These are phyloP conservation scores for Sicus ferrugineus DNA, from an alignment of 2,888 invertebrate species.

Conservation along the genomic window DNA sequence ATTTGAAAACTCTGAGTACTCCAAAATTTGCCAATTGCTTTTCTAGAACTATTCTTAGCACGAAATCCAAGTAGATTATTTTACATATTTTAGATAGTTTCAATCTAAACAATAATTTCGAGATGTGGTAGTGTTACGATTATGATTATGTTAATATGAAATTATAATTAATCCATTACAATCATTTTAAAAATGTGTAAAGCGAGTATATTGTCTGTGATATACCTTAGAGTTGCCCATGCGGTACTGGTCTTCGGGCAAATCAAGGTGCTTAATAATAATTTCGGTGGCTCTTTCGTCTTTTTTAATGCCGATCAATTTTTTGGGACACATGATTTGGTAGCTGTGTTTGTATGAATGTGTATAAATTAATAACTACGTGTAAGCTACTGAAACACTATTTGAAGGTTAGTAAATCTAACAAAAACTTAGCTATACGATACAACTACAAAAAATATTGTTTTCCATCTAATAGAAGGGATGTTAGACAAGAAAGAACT, in stretches of 20 bases:
- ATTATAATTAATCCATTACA: no score
- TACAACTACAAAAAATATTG: neutral
- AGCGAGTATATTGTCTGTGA: constrained; percentile 54
- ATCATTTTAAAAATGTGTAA: neutral
- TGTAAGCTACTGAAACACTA: neutral
- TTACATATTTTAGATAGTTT: no score
- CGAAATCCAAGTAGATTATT: no score
- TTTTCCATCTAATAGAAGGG: neutral
- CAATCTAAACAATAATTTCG: no score
- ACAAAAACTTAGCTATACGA: no score
- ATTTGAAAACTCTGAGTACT: no score
- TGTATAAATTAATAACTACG: constrained; percentile 35
- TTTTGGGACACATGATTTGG: constrained; percentile 98
- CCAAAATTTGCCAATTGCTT: no score
- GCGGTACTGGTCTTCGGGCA: constrained; percentile 93
- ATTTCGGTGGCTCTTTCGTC: constrained; percentile 78
- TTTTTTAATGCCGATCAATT: constrained; percentile 66
- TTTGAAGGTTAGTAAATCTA: neutral
- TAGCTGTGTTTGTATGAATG: constrained; percentile 74
- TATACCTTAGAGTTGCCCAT: constrained; percentile 96
- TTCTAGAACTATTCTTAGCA: no score
- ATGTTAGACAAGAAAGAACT: neutral
- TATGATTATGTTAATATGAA: no score
- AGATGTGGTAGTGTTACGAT: no score
- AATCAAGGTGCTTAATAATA: constrained; percentile 82